Percentiles rank a stretch among this genome's conserved stretches.
Evolutionary conservation across 2,888 invertebrate species (phyloP).

Genomic region (Lomographa bimaculata): DNA sequence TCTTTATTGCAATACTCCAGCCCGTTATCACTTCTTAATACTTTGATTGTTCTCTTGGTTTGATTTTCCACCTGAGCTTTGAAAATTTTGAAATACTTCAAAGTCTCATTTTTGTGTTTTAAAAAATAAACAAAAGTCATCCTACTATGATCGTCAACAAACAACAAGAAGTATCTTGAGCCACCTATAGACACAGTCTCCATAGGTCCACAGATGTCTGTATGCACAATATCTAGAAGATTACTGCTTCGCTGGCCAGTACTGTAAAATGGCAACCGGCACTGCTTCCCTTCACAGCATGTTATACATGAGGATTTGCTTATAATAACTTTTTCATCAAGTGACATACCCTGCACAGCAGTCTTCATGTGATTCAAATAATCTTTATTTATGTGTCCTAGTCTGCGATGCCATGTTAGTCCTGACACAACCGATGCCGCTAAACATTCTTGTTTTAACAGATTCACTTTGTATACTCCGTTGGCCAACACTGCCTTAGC

Average conservation of each 20-base stretch:
- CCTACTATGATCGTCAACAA: conserved; percentile 29
- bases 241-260: conserved; percentile 2
- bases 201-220: conserved; percentile 27
- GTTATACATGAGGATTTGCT: background rate
- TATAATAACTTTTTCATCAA: background rate
- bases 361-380: conserved; percentile 6
- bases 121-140: conserved; percentile 26
- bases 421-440: too few species aligned
- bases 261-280: conserved; percentile 21
- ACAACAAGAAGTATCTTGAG: conserved; percentile 29
- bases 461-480: background rate
- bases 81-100: conserved; percentile 25
- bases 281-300: conserved; percentile 29
- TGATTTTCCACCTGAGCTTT: conserved; percentile 30
- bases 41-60: conserved; percentile 20
- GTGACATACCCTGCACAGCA: conserved; percentile 1
- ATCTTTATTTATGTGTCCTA: conserved; percentile 5
- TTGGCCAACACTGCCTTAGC: background rate
- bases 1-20: conserved; percentile 11
- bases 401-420: conserved; percentile 9
- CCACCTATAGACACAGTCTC: conserved; percentile 8
- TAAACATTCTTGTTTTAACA: too few species aligned
- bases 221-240: conserved; percentile 15
- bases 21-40: conserved; percentile 25
- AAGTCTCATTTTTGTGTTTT: conserved; percentile 18